These are phyloP conservation scores for Lacanobia oleracea DNA, from an alignment of 2,888 invertebrate species.

Conservation along the genomic window DNA sequence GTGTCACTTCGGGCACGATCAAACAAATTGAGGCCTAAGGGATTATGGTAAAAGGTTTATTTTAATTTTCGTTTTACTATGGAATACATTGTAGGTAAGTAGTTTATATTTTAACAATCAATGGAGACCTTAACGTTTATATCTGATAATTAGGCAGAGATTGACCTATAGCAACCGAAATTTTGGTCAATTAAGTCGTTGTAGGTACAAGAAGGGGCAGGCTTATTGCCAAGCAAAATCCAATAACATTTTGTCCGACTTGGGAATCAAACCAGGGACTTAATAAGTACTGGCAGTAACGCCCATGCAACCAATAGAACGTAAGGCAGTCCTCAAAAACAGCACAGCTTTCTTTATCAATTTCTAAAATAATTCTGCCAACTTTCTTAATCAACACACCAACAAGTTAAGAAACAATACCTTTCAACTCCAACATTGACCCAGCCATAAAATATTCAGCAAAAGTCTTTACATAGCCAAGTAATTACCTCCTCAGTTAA, in stretches of 20 bases:
- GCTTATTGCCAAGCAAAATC: background rate
- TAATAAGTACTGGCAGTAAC: background rate
- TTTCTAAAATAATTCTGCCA: constrained; percentile 1
- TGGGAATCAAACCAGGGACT: background rate
- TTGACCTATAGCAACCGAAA: no score
- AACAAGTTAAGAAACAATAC: constrained; percentile 1
- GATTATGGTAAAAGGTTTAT: constrained; percentile 29
- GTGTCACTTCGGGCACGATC: constrained; percentile 70
- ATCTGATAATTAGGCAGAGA: background rate
- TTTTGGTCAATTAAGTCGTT: no score
- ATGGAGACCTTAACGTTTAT: background rate
- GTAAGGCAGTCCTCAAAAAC: background rate
- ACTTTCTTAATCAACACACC: constrained; percentile 4
- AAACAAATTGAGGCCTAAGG: constrained; percentile 50
- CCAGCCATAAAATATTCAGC: constrained; percentile 19
- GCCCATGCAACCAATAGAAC: background rate
- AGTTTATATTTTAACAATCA: background rate
- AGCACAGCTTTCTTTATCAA: background rate
- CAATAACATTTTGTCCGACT: background rate
- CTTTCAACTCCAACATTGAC: constrained; percentile 11
- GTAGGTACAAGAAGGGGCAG: no score
- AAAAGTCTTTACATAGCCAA: constrained; percentile 48
- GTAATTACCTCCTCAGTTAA: constrained; percentile 77
- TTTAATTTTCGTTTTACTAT: constrained; percentile 12
- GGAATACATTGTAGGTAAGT: background rate